phyloP scores from a whole-genome alignment of 2,113 vertebrate species.

The Serinus canaria region DNA sequence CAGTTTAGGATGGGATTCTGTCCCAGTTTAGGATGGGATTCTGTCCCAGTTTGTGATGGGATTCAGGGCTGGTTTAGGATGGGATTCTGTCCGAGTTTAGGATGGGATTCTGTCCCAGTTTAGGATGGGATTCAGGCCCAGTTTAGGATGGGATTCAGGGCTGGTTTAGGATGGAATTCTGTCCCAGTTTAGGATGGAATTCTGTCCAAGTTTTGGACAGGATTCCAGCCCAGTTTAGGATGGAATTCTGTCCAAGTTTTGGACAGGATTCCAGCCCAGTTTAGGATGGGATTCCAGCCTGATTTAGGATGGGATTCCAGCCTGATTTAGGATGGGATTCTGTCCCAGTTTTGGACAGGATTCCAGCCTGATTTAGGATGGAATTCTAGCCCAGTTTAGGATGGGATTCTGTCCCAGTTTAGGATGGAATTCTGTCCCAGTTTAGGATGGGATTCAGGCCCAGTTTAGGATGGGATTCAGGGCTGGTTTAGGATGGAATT shows the following conservation, averaged over 20 bases:
- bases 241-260: fast-evolving
- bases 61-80: not conserved
- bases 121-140: fast-evolving
- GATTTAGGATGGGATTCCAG: fast-evolving
- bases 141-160: not conserved
- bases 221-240: not conserved
- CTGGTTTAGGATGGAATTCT: fast-evolving
- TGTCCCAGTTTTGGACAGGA: fast-evolving
- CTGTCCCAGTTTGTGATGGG: not conserved
- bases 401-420: fast-evolving
- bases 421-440: not conserved
- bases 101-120: not conserved
- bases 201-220: fast-evolving
- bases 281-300: fast-evolving
- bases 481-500: not conserved
- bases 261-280: fast-evolving
- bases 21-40: no score
- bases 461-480: fast-evolving
- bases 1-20: not conserved
- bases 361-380: fast-evolving
- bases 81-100: fast-evolving
- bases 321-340: fast-evolving
- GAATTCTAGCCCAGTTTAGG: not conserved
- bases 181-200: not conserved
- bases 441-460: not conserved